Evolutionary conservation across 2,797 vertebrate species (phyloP).

Genomic region (Pseudochromis fuscus): DNA sequence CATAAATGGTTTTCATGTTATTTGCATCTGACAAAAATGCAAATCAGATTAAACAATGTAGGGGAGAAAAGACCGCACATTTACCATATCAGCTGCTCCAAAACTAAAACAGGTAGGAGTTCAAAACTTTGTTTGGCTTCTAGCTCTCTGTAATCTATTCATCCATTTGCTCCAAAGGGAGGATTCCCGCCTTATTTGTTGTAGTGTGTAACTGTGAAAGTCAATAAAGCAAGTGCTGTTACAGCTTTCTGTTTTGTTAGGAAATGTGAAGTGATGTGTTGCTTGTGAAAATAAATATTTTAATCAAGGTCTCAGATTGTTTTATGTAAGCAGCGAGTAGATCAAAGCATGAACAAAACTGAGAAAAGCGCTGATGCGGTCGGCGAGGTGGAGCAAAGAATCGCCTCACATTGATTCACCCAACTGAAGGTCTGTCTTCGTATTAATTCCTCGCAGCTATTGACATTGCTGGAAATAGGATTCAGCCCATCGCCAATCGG

Average conservation of each 20-base stretch:
- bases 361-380: slow-evolving; percentile 64
- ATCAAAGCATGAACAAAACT: slow-evolving; percentile 69
- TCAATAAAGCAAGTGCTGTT: slow-evolving; percentile 70
- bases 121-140: slow-evolving; percentile 10
- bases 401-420: slow-evolving; percentile 66
- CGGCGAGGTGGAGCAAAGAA: slow-evolving; percentile 51
- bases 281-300: slow-evolving; percentile 73
- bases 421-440: slow-evolving; percentile 49
- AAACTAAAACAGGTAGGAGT: neutral
- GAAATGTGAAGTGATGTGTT: slow-evolving; percentile 65
- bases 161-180: slow-evolving; percentile 54
- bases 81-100: neutral
- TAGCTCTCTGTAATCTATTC: slow-evolving; percentile 53
- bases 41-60: neutral
- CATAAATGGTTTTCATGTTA: neutral
- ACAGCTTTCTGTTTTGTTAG: slow-evolving; percentile 57
- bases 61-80: neutral
- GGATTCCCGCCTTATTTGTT: slow-evolving; percentile 66
- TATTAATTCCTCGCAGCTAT: slow-evolving; percentile 58
- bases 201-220: slow-evolving; percentile 72
- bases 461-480: slow-evolving; percentile 53
- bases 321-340: slow-evolving; percentile 62
- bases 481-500: slow-evolving; percentile 30
- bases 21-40: neutral
- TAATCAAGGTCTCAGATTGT: slow-evolving; percentile 73